phyloP scores from a whole-genome alignment of 2,888 invertebrate species.

The Drosophila buzzatii region DNA sequence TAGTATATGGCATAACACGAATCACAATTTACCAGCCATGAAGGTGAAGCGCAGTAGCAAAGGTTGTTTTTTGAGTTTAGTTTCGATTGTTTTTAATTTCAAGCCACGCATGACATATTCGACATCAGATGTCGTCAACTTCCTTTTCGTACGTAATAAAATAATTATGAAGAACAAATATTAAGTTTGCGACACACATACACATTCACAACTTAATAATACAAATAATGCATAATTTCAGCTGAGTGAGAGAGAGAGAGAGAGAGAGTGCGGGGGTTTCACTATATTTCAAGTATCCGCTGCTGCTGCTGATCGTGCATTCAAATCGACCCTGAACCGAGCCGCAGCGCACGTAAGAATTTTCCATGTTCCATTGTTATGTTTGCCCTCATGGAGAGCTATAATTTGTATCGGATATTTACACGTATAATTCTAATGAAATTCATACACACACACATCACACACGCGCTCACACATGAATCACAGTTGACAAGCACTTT shows the following conservation, averaged over 20 bases:
- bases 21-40: constrained; percentile 74
- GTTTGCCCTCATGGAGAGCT: constrained; percentile 45
- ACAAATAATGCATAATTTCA: constrained; percentile 79
- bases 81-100: constrained; percentile 52
- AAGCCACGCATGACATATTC: constrained; percentile 79
- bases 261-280: background rate
- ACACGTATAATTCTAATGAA: constrained; percentile 73
- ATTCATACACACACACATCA: constrained; percentile 5
- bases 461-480: background rate
- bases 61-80: constrained; percentile 17
- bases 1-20: constrained; percentile 9
- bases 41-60: constrained; percentile 56
- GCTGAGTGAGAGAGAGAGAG: background rate
- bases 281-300: constrained; percentile 9
- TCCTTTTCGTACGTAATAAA: constrained; percentile 71
- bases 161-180: constrained; percentile 79
- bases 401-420: constrained; percentile 66
- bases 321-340: constrained; percentile 73
- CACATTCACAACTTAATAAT: constrained; percentile 56
- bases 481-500: constrained; percentile 21
- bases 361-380: constrained; percentile 62
- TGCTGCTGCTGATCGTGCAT: constrained; percentile 65
- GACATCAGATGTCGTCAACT: constrained; percentile 76
- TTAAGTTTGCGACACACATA: constrained; percentile 63
- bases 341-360: constrained; percentile 61